Conservation (phyloP, 1,140 invertebrate genomes). For the Chlorops oryzae region DNA sequence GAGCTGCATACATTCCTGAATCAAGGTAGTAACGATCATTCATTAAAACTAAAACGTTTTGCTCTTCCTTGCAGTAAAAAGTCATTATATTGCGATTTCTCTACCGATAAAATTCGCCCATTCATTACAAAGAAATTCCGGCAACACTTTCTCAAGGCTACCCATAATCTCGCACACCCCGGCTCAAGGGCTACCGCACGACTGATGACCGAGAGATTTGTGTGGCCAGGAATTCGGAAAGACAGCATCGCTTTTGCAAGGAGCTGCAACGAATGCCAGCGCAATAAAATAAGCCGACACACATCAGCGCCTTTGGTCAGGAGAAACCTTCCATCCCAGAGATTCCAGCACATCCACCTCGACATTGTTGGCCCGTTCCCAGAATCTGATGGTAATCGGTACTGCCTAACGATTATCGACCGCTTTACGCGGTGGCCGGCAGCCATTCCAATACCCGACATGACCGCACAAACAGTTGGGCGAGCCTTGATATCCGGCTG, state of each 20-base stretch:
- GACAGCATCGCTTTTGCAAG: neutral
- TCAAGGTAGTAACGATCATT: slow-evolving; percentile 1
- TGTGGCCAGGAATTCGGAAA: neutral
- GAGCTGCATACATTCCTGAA: slow-evolving; percentile 2
- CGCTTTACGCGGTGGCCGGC: slow-evolving; percentile 45
- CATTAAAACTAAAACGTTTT: neutral
- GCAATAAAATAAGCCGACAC: neutral
- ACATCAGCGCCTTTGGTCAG: neutral
- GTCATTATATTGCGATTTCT: slow-evolving; percentile 5
- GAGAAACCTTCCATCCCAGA: neutral
- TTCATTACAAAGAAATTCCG: neutral
- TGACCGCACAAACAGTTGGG: slow-evolving; percentile 18
- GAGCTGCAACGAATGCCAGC: neutral
- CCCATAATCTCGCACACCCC: slow-evolving; percentile 2
- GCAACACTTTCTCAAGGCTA: neutral
- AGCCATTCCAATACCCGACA: slow-evolving; percentile 35
- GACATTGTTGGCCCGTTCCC: slow-evolving; percentile 24
- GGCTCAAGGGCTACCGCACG: neutral
- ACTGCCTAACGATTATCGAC: slow-evolving; percentile 44
- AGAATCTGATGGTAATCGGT: slow-evolving; percentile 25
- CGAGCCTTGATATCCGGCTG: slow-evolving; percentile 32
- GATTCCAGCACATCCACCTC: slow-evolving; percentile 2
- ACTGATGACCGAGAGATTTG: neutral
- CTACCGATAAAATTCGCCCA: neutral
- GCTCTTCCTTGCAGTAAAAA: neutral